Evolutionary conservation across 2,797 vertebrate species (phyloP).

Genomic region (Ibycter americanus): DNA sequence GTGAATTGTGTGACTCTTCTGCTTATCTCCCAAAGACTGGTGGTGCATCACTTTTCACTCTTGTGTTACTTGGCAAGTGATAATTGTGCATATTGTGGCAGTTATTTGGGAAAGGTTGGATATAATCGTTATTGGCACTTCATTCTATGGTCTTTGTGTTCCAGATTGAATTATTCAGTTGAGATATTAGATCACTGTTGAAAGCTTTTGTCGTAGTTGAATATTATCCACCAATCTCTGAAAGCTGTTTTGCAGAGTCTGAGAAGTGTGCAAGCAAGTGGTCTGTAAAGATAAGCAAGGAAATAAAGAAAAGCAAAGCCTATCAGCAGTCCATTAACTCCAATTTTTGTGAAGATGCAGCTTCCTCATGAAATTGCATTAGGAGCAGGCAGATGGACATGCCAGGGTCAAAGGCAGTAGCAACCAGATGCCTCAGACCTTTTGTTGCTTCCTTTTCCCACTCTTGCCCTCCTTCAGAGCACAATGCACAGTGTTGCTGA

Average conservation of each 20-base stretch:
- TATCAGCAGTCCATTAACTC: not conserved
- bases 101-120: not conserved
- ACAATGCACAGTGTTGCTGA: not conserved
- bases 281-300: not conserved
- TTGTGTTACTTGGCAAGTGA: not conserved
- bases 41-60: not conserved
- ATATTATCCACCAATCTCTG: not conserved
- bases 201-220: slow-evolving; percentile 41
- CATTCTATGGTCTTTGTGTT: not conserved
- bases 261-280: not conserved
- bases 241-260: not conserved
- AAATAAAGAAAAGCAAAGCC: not conserved
- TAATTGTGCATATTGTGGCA: not conserved
- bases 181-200: not conserved
- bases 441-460: not conserved
- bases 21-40: not conserved
- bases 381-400: not conserved
- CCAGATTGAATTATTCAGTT: not conserved
- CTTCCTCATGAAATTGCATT: not conserved
- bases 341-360: not conserved
- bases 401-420: not conserved
- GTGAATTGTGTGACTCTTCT: not conserved
- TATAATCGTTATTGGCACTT: not conserved
- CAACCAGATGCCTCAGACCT: not conserved
- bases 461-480: not conserved